These are phyloP conservation scores for Leptoteleia sp. DNA, from an alignment of 1,140 invertebrate species.

Conservation along the genomic window DNA sequence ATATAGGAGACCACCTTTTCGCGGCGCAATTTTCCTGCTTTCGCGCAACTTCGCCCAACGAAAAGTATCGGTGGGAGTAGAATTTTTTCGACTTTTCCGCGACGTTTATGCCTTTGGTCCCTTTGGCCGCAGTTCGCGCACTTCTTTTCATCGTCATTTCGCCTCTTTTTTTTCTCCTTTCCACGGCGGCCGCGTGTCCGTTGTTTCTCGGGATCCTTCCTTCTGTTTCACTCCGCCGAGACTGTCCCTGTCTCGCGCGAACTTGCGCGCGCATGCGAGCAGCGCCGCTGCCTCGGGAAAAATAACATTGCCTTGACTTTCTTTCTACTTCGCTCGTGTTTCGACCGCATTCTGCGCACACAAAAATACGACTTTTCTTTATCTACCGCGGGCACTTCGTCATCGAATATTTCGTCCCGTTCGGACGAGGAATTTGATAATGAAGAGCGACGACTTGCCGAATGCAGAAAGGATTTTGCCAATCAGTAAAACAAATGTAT, in stretches of 20 bases:
- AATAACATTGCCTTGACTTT: conserved; percentile 77
- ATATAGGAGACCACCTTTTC: too few species aligned
- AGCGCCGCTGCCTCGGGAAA: conserved; percentile 68
- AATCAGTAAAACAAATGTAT: too few species aligned
- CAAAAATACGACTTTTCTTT: conserved; percentile 67
- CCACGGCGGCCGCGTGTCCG: too few species aligned
- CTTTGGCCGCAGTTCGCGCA: too few species aligned
- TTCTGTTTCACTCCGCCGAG: conserved; percentile 26
- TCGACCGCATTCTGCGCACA: conserved; percentile 63
- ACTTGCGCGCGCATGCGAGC: conserved; percentile 58
- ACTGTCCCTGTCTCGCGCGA: conserved; percentile 48
- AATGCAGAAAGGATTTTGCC: too few species aligned
- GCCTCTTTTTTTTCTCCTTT: too few species aligned
- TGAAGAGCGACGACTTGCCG: neutral
- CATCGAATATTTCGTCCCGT: conserved; percentile 45
- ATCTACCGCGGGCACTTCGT: conserved; percentile 47
- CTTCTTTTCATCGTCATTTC: too few species aligned
- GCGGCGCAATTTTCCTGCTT: too few species aligned
- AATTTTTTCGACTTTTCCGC: too few species aligned
- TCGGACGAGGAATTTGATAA: conserved; percentile 35
- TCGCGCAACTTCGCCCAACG: too few species aligned
- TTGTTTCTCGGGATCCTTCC: conserved; percentile 47
- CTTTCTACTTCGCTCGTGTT: conserved; percentile 69
- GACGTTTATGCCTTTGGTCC: too few species aligned
- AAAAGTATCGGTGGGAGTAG: too few species aligned